Base-by-base conservation (phyloP, 2,888 invertebrate genomes). In the Sialis fuliginosa region DNA sequence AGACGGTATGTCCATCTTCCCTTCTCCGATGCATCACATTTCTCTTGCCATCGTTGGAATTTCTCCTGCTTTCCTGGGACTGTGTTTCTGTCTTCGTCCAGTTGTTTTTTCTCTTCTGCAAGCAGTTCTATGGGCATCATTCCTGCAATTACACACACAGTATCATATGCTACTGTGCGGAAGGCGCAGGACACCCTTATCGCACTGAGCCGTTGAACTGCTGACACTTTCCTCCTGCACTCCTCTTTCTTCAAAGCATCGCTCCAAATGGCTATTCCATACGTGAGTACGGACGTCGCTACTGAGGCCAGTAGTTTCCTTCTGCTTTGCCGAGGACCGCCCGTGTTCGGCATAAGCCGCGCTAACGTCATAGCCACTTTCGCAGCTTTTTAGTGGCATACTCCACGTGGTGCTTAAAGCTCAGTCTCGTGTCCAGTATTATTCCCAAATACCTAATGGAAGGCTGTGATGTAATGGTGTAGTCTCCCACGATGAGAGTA, bases 291-390 rank as follows among this genome's bases (percentile, higher is more conserved):
- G 22, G 22, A 22, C 4, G 22, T 22, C 4, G 4, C 22, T 22
- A 22, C 22, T 22, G 22, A 22, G 22, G 22, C 22, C 22, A 22
- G 35, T 10, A 54, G 46, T 35, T 33, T 45, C 22, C 51, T 51
- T 33, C 49, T 49, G n/a, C 6, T 42, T 40, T 50, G 49, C 10
- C 40, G 48, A 6, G 53, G 51, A 6, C 55, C 53, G 9, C 52
- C 52, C 10, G 50, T 37, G 35, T 55, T 55, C 2, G 54, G 51
- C 54, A 55, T 52, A 2, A 55, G 35, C 10, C 35, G 9, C 4
- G 35, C 10, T 12, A 54, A 42, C 7, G n/a, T 30, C 9, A 49
- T 12, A n/a, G 39, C 31, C 30, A 52, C 50, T 13, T 6, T 42
- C 8, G 45, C 40, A 3, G 51, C 51, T 32, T 52, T 52, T 22